phyloP scores from a whole-genome alignment of 2,888 invertebrate species.

The Napeogenes sylphis region DNA sequence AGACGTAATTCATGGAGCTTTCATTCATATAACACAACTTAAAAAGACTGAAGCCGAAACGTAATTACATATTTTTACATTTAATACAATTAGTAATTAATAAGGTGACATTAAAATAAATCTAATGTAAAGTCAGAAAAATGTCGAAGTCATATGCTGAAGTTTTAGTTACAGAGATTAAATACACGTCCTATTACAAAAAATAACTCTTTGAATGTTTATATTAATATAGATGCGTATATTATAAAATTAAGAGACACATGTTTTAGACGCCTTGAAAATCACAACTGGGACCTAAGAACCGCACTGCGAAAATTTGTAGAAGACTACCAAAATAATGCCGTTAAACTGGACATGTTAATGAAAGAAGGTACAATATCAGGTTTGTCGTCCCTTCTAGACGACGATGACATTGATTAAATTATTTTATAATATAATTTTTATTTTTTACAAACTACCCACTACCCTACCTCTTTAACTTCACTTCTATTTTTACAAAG shows the following conservation, averaged over 20 bases:
- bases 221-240: too few species aligned
- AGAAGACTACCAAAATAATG: slow-evolving; percentile 40
- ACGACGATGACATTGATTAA: slow-evolving; percentile 52
- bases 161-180: not conserved
- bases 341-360: slow-evolving; percentile 43
- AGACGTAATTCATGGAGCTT: slow-evolving; percentile 48
- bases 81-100: not conserved
- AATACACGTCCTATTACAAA: too few species aligned
- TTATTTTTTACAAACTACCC: slow-evolving; percentile 1
- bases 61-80: slow-evolving; percentile 43
- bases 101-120: too few species aligned
- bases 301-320: slow-evolving; percentile 44
- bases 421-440: slow-evolving; percentile 10
- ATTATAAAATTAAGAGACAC: too few species aligned
- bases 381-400: slow-evolving; percentile 47
- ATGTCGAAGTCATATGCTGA: not conserved
- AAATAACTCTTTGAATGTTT: too few species aligned
- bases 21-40: slow-evolving; percentile 52
- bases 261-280: slow-evolving; percentile 52
- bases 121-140: too few species aligned
- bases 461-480: too few species aligned
- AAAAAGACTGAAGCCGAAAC: slow-evolving; percentile 51
- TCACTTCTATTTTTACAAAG: too few species aligned
- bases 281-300: slow-evolving; percentile 54
- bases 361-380: slow-evolving; percentile 51